Base-by-base conservation (phyloP, 2,113 vertebrate species). In the Leucoraja erinaceus region DNA sequence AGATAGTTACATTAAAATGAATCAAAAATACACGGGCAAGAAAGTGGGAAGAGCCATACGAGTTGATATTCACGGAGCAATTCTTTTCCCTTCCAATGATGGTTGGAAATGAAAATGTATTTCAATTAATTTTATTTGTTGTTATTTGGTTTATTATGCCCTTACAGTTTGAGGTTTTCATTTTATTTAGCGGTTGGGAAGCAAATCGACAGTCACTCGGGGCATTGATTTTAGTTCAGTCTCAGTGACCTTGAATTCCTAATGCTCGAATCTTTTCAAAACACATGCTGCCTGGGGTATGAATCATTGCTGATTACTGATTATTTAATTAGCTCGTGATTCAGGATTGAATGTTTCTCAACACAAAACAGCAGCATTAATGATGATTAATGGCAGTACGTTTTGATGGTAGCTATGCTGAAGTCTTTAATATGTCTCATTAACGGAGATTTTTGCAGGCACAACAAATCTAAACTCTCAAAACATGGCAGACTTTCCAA, bases 181-280 rank as follows among this genome's bases (percentile, higher is more conserved):
- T 88, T 88, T 88, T 33, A 63, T 31, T 88, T 88, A 88, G 59
- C 28, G 16, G 28, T 66, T n/a, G 54, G 81, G 56, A 86, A 86
- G 22, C 56, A 25, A 86, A 54, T 81, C 38, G 22, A 63, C 56
- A 63, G 83, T 61, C 61, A 6, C 83, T 33, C 8, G 4, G 4
- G 14, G 14, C 59, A 86, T 28, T 59, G 28, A 86, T 86, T 63
- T 88, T n/a, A 20, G 59, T 88, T 88, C 63, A 63, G 83, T 88
- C 63, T 88, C 59, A 31, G 12, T 88, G 20, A 83, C 47, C 20
- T 47, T 59, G 12, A 33, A 31, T 63, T 63, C 63, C 56, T 59
- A 59, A 86, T 86, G 56, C 28, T 4, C 81, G 59, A 86, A 59
- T 4, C 4, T 88, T 88, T 63, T 63, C n/a, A 84, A 59, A 84